Percentiles rank a stretch among this genome's conserved stretches.
phyloP scores from a whole-genome alignment of 1,140 invertebrate genomes.

The Drosophila melanogaster region DNA sequence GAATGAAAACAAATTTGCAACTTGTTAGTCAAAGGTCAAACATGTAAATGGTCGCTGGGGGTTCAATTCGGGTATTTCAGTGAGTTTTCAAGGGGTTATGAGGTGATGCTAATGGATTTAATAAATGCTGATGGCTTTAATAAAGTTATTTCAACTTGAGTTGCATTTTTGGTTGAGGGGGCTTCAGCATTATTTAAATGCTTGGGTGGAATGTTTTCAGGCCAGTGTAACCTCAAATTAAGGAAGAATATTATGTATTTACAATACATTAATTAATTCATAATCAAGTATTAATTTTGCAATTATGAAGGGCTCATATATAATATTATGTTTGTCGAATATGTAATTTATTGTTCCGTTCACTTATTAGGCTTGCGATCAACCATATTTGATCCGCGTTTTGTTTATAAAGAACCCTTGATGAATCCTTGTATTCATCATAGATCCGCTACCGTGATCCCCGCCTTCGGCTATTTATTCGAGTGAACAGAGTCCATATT shows the following conservation, averaged over 20 bases:
- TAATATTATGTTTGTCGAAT: background rate
- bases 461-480: conserved; percentile 54
- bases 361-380: background rate
- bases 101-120: conserved; percentile 46
- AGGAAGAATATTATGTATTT: too few species aligned
- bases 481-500: conserved; percentile 58
- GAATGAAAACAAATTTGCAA: conserved; percentile 61
- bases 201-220: too few species aligned
- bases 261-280: background rate
- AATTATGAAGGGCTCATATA: background rate
- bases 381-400: background rate
- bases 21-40: conserved; percentile 63
- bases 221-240: too few species aligned
- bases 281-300: background rate
- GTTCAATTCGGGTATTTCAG: conserved; percentile 14
- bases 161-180: background rate
- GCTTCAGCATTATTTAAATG: background rate
- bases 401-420: background rate
- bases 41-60: conserved; percentile 21
- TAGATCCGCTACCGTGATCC: background rate
- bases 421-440: background rate
- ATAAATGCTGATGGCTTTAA: conserved; percentile 48
- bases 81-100: conserved; percentile 8
- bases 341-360: background rate
- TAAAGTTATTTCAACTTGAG: conserved; percentile 19